Base-by-base conservation (phyloP, 2,797 vertebrate genomes). In the Podarcis lilfordi region DNA sequence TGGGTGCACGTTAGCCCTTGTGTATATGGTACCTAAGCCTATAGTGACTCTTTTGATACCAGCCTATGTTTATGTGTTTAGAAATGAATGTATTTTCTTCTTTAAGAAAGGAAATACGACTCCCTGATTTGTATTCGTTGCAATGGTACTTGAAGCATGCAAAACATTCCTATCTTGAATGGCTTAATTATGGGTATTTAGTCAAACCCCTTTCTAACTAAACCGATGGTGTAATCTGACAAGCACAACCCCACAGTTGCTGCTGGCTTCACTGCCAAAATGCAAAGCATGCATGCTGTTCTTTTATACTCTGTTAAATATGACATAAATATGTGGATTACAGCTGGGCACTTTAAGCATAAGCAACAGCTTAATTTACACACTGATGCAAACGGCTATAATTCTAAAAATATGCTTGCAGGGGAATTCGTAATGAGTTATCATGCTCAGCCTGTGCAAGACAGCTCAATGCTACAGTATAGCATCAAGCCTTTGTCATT, bases 361-460 rank as follows among this genome's bases (percentile, higher is more conserved):
- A 93, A 94, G 88, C 89, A 89, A 91, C 86, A 80, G 89, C 86
- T 86, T 89, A 90, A 90, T 94, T 91, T 94, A 94, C 92, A 94
- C 93, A 93, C 94, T 92, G 91, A 93, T 91, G 91, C 95, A 96
- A 94, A 91, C 93, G 89, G 90, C 89, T 88, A 82, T 91, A 81
- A 59, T 89, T 93, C 96, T 97, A 97, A 97, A 97, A 97, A 97
- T 97, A 96, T 29, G 76, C 94, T 90, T 90, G 59, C 83, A 90
- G 92, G 90, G 91, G 92, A 95, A 93, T 93, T 94, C 94, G 90
- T 88, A 77, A 91, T 23, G 86, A 86, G 89, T 89, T 92, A 93
- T 87, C 86, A 89, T 91, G 88, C 85, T 91, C 11, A 0, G 90
- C 91, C 89, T 77, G 89, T 86, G 87, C 85, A 87, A 90, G 91